These are phyloP conservation scores for Dryas iulia DNA, from an alignment of 1,140 invertebrate species.

Conservation along the genomic window DNA sequence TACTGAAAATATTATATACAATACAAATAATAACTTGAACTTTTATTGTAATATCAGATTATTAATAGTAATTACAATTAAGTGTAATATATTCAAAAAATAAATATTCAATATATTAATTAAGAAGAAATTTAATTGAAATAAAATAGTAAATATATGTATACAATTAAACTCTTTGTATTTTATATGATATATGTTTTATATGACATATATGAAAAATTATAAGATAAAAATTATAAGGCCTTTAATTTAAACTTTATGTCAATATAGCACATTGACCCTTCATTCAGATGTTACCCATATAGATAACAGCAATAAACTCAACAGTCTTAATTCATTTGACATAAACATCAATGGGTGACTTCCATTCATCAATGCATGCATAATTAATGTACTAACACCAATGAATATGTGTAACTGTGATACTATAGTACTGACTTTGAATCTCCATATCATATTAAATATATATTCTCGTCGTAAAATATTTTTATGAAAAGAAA, in stretches of 20 bases:
- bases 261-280: neutral
- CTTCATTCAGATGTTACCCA: conserved; percentile 38
- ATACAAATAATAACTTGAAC: no score
- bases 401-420: conserved; percentile 21
- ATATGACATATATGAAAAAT: neutral
- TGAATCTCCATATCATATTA: neutral
- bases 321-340: conserved; percentile 12
- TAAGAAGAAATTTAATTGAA: no score
- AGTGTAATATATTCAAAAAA: no score
- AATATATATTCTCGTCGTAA: conserved; percentile 9
- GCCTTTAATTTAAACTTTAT: neutral
- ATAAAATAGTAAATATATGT: no score
- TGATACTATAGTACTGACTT: conserved; percentile 8
- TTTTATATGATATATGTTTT: no score
- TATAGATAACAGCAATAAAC: conserved; percentile 24
- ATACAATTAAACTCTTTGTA: no score
- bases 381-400: conserved; percentile 56
- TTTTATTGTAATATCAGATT: no score
- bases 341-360: conserved; percentile 35
- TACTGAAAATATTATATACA: no score
- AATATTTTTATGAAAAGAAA: conserved; percentile 10
- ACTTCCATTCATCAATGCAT: conserved; percentile 55
- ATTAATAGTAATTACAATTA: no score
- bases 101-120: no score
- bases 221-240: no score